phyloP scores from a whole-genome alignment of 2,113 vertebrate species.

The Camelus bactrianus region DNA sequence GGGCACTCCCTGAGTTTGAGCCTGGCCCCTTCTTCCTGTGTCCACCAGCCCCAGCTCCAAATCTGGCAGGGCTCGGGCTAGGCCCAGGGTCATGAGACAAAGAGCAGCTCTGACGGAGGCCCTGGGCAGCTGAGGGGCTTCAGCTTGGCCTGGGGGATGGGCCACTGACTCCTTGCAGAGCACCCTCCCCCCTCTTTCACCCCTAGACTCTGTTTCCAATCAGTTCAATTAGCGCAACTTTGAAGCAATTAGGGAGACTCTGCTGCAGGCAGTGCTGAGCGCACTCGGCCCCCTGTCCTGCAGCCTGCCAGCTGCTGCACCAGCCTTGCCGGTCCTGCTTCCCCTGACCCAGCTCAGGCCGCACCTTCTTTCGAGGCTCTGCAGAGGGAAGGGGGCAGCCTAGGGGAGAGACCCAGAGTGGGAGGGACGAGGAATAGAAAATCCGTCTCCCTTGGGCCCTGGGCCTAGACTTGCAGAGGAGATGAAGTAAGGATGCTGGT shows the following conservation, averaged over 20 bases:
- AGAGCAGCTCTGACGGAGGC: not conserved
- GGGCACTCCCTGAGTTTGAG: not conserved
- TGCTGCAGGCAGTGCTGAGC: not conserved
- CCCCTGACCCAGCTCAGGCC: too few relatives aligned
- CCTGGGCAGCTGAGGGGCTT: not conserved
- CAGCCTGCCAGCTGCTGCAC: not conserved
- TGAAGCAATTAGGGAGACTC: conserved; percentile 86
- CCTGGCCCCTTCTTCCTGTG: not conserved
- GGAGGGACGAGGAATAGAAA: not conserved
- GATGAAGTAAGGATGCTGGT: too few relatives aligned
- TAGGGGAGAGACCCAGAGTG: not conserved
- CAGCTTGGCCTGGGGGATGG: not conserved
- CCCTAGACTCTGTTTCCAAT: conserved; percentile 85
- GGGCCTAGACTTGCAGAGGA: not conserved
- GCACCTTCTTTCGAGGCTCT: not conserved
- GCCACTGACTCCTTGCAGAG: not conserved
- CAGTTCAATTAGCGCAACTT: conserved; percentile 86
- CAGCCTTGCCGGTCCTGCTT: not conserved
- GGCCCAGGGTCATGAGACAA: not conserved
- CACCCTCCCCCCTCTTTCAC: not conserved
- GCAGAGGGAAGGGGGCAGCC: not conserved
- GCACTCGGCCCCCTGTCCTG: not conserved
- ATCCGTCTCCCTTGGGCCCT: not conserved
- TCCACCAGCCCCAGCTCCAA: not conserved
- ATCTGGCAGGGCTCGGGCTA: not conserved